These are phyloP conservation scores for Papilio gigon DNA, from an alignment of 2,888 invertebrate genomes.

Conservation along the genomic window DNA sequence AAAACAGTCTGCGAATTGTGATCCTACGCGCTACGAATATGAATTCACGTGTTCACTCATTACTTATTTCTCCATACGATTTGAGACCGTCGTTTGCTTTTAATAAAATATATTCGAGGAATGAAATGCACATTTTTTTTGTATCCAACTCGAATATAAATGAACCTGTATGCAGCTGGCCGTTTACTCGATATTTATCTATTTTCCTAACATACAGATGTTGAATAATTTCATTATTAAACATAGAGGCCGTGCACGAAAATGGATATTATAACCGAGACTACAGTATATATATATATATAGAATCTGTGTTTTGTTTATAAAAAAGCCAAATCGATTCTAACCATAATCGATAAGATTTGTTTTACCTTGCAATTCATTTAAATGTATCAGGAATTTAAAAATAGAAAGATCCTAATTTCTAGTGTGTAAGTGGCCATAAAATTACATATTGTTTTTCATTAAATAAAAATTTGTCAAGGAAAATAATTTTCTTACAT, in stretches of 20 bases:
- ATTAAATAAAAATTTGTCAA: too few species aligned
- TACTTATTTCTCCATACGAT: conserved; percentile 28
- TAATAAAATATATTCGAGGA: conserved; percentile 31
- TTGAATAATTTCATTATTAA: conserved; percentile 23
- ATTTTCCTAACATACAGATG: conserved; percentile 4
- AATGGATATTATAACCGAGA: conserved; percentile 18
- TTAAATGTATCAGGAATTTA: too few species aligned
- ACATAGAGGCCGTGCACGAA: neutral
- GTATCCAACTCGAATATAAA: conserved; percentile 19
- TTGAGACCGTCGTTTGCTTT: conserved; percentile 22
- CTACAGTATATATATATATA: too few species aligned
- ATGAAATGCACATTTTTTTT: conserved; percentile 32
- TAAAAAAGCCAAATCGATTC: too few species aligned
- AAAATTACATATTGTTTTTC: too few species aligned
- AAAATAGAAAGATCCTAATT: too few species aligned
- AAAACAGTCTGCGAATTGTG: conserved; percentile 24
- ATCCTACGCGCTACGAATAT: conserved; percentile 3
- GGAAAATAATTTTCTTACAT: too few species aligned
- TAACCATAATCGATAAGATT: too few species aligned
- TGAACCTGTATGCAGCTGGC: conserved; percentile 14
- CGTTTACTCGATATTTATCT: conserved; percentile 24
- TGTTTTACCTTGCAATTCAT: too few species aligned
- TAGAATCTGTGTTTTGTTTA: neutral
- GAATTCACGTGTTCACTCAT: conserved; percentile 13
- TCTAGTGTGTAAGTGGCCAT: too few species aligned